Conservation (phyloP, 37 sponge, comb jelly and placozoan genomes). For the Chondrilla cf. caribensis region DNA sequence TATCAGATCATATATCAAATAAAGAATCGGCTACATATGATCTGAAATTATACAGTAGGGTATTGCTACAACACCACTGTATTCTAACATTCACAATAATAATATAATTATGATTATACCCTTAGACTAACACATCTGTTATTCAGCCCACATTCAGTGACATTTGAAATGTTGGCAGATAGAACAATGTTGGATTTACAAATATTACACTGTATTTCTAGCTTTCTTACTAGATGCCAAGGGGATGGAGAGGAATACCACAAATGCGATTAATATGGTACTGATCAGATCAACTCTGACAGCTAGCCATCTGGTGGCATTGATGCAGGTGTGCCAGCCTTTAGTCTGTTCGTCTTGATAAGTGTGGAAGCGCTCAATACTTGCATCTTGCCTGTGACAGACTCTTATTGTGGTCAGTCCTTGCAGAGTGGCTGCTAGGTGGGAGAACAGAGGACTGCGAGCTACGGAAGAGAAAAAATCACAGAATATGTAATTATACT, state of each 20-base stretch:
- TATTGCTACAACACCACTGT: no score
- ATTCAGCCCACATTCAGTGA: no score
- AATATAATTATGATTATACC: no score
- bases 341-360: constrained; percentile 51
- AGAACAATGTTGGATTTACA: no score
- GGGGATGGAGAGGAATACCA: constrained; percentile 50
- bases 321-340: constrained; percentile 61
- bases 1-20: no score
- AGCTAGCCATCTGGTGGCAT: constrained; percentile 62
- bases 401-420: constrained; percentile 70
- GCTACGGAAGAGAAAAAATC: constrained; percentile 41
- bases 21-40: no score
- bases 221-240: constrained; percentile 26
- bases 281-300: constrained; percentile 60
- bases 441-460: constrained; percentile 81
- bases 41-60: no score
- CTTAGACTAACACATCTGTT: no score
- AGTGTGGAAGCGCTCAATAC: constrained; percentile 29
- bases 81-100: no score
- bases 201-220: no score
- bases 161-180: no score
- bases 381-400: constrained; percentile 9
- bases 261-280: constrained; percentile 39
- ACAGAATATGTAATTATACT: no score
- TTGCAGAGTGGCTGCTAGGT: constrained; percentile 71